Percentiles rank a stretch among this genome's conserved stretches.
Conservation (phyloP, 2,888 invertebrate species). For the Xestobium rufovillosum region DNA sequence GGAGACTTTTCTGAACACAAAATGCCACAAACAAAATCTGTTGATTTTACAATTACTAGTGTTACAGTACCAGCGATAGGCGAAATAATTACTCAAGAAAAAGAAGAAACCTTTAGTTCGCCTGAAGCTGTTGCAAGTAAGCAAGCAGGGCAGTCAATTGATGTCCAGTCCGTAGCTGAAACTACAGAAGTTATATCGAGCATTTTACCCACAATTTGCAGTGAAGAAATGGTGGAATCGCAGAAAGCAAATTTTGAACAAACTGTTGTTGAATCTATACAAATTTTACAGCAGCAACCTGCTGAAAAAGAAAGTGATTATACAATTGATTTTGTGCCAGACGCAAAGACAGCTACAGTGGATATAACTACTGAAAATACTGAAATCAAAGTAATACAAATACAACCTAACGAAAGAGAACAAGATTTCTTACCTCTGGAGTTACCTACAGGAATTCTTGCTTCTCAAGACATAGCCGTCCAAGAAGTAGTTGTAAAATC, state of each 20-base stretch:
- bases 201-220: conserved; percentile 34
- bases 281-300: conserved; percentile 46
- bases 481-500: conserved; percentile 45
- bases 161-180: conserved; percentile 44
- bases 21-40: conserved; percentile 42
- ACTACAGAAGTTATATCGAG: conserved; percentile 45
- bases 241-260: conserved; percentile 46
- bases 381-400: conserved; percentile 42
- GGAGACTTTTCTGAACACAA: conserved; percentile 43
- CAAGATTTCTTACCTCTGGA: conserved; percentile 37
- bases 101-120: conserved; percentile 37
- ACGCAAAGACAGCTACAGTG: conserved; percentile 36
- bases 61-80: conserved; percentile 43
- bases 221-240: conserved; percentile 35
- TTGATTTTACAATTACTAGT: conserved; percentile 41
- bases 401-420: conserved; percentile 44
- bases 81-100: conserved; percentile 45
- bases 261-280: conserved; percentile 48
- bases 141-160: conserved; percentile 36
- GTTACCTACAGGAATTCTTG: conserved; percentile 38
- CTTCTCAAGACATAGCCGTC: conserved; percentile 41
- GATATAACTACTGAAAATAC: conserved; percentile 34
- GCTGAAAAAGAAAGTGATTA: conserved; percentile 46
- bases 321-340: conserved; percentile 31
- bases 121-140: conserved; percentile 33